Evolutionary conservation across 2,888 invertebrate species (phyloP).

Genomic region (Athalia cordata): DNA sequence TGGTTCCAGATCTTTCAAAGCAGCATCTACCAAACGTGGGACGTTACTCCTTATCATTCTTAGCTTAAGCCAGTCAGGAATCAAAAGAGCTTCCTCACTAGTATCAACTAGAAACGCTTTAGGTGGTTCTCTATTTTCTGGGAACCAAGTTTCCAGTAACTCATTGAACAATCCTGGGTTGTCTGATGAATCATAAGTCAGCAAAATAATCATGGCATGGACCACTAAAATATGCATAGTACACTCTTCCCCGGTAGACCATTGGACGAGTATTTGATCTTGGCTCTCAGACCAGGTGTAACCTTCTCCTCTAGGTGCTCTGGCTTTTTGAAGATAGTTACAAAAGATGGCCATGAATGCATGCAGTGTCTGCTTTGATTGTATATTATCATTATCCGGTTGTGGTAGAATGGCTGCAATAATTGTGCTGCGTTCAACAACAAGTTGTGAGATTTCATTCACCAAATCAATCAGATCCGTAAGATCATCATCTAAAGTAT

Average conservation of each 20-base stretch:
- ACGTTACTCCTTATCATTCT: constrained; percentile 91
- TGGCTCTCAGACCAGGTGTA: constrained; percentile 82
- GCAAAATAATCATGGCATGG: constrained; percentile 88
- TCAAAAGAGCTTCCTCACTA: constrained; percentile 86
- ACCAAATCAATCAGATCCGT: constrained; percentile 82
- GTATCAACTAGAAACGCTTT: constrained; percentile 87
- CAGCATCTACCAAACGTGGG: constrained; percentile 88
- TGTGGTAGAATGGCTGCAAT: constrained; percentile 86
- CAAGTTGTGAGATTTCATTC: constrained; percentile 90
- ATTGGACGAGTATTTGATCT: constrained; percentile 86
- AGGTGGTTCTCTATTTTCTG: constrained; percentile 82
- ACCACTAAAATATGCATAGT: constrained; percentile 87
- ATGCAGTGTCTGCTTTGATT: constrained; percentile 78
- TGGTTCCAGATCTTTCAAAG: constrained; percentile 89
- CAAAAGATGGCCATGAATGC: constrained; percentile 84
- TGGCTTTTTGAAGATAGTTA: constrained; percentile 83
- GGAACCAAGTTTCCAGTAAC: constrained; percentile 92
- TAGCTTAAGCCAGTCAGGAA: constrained; percentile 95
- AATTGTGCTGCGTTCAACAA: constrained; percentile 93
- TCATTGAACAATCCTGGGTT: constrained; percentile 73
- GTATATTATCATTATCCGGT: constrained; percentile 71
- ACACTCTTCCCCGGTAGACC: constrained; percentile 84
- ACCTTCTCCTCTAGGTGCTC: constrained; percentile 79
- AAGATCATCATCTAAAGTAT: constrained; percentile 81
- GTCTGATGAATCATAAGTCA: constrained; percentile 81